A percentile compares a stretch with the other conserved stretches of the same genome.
Conservation (phyloP, 2,888 invertebrate species). For the Cynaeus angustus region DNA sequence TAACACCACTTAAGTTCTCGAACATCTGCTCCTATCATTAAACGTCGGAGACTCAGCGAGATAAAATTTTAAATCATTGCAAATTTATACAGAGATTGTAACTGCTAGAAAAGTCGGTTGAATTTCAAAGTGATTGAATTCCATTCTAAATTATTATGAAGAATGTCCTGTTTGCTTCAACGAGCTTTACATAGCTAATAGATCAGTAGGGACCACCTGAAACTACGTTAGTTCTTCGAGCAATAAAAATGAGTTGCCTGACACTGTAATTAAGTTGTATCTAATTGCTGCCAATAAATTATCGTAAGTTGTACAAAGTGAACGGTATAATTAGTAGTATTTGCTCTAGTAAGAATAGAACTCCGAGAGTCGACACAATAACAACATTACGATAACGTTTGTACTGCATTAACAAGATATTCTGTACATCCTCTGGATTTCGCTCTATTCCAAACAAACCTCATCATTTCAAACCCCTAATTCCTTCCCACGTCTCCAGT, state of each 20-base stretch:
- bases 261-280: background rate
- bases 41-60: background rate
- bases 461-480: constrained; percentile 2
- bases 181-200: too few species aligned
- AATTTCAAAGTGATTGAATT: background rate
- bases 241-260: background rate
- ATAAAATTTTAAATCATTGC: constrained; percentile 11
- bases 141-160: too few species aligned
- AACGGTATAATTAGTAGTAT: constrained; percentile 11
- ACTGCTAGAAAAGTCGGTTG: background rate
- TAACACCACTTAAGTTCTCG: constrained; percentile 9
- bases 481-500: background rate
- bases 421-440: constrained; percentile 2
- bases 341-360: constrained; percentile 10
- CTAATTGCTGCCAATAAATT: constrained; percentile 1
- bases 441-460: constrained; percentile 9
- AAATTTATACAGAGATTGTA: constrained; percentile 1
- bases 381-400: constrained; percentile 20
- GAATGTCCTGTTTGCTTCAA: too few species aligned
- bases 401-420: constrained; percentile 26
- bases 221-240: too few species aligned
- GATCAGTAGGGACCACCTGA: too few species aligned
- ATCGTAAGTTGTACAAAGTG: constrained; percentile 1
- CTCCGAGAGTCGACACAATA: constrained; percentile 12
- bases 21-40: constrained; percentile 15